Evolutionary conservation across 2,888 invertebrate genomes (phyloP), one percentile per base, ranked within the genome.

Genomic region (Flexamia atlantica): DNA sequence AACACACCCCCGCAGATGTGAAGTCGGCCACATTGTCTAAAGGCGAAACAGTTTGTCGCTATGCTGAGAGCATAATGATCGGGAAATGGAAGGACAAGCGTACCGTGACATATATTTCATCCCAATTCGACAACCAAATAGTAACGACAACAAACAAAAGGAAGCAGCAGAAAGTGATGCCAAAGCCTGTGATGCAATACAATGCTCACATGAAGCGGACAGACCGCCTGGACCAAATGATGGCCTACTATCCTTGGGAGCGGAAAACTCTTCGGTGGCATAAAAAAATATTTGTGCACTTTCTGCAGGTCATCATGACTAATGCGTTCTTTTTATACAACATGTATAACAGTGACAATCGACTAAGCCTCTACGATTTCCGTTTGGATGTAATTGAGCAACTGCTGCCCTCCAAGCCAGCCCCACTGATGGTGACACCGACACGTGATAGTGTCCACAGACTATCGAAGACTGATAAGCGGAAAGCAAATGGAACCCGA

Each of bases 211-310:
- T 86, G 84, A 82, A 53, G 14, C 82, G 85, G 36, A 74, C 82
- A 40, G 79, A 86, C 28, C 46, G 64, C 42, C n/a, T 40, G 57
- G 70, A 85, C 82, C 53, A 86, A 23, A 84, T 85, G 79, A 14
- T 85, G 23, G 74, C 83, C 17, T 86, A 86, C 14, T 85, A 85
- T 57, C 83, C 83, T 25, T 70, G 76, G 23, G 85, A 85, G 36
- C 60, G 76, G 7, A 83, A 70, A 72, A 82, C 68, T 2, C 64
- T 81, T 1, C 25, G 17, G n/a, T 85, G 86, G 84, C 84, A 83
- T 64, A 85, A 84, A 72, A 86, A 86, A 53, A 79, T 86, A 40
- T 85, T 84, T 28, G 64, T 84, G 46, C 85, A 85, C 82, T 74
- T 84, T 5, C 32, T 86, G 3, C 84, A 84, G 70, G 84, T 86